These are phyloP conservation scores for Chlorodrepanis virens DNA, from an alignment of 2,113 vertebrate genomes.

Conservation along the genomic window DNA sequence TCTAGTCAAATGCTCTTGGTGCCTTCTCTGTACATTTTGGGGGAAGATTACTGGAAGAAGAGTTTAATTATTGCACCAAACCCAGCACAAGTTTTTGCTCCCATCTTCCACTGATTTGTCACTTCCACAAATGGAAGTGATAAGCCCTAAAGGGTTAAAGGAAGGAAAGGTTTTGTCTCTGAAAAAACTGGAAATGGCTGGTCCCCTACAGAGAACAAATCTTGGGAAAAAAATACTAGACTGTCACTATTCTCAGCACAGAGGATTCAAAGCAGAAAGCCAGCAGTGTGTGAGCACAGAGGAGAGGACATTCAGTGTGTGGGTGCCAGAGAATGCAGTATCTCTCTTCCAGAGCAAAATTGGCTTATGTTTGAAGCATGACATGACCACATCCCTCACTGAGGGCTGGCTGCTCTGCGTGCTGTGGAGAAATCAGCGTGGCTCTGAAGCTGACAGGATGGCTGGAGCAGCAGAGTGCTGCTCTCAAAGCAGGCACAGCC, in stretches of 20 bases:
- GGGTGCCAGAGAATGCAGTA: background rate
- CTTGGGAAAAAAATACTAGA: background rate
- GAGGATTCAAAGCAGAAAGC: background rate
- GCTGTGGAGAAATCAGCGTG: background rate
- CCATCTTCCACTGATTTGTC: background rate
- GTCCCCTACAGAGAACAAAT: background rate
- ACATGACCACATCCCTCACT: background rate
- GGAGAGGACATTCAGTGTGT: background rate
- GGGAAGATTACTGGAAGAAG: background rate
- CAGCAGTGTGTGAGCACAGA: background rate
- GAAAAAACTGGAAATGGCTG: background rate
- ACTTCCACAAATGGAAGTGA: background rate
- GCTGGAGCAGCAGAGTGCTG: background rate
- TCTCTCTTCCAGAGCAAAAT: slow-evolving; percentile 20
- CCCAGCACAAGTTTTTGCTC: background rate
- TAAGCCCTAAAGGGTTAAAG: background rate
- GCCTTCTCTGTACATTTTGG: background rate
- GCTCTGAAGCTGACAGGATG: background rate
- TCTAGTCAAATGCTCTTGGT: background rate
- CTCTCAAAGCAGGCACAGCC: background rate
- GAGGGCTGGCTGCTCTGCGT: background rate
- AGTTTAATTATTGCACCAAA: background rate
- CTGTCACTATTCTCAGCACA: background rate
- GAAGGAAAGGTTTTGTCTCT: background rate
- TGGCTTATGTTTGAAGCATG: slow-evolving; percentile 15